Percentiles rank a stretch among this genome's conserved stretches.
phyloP scores from a whole-genome alignment of 2,888 invertebrate genomes.

The Alsophila aescularia region DNA sequence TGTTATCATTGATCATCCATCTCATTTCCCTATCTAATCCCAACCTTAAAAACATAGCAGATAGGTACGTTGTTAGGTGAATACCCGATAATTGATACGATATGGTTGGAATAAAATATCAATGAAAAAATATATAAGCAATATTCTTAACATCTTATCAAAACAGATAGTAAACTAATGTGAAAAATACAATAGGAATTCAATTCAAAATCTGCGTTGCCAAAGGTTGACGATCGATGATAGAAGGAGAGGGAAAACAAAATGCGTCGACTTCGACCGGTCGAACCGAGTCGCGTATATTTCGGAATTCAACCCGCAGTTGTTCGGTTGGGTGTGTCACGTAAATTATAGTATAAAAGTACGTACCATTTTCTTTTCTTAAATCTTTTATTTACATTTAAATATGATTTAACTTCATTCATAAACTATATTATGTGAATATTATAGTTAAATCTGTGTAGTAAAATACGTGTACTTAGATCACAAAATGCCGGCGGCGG shows the following conservation, averaged over 20 bases:
- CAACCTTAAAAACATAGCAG: too few relatives aligned
- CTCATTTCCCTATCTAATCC: too few relatives aligned
- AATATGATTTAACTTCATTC: slow-evolving; percentile 8
- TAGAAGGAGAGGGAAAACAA: slow-evolving; percentile 73
- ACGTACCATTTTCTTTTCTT: slow-evolving; percentile 50
- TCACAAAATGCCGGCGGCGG: slow-evolving; percentile 38
- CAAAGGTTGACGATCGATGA: slow-evolving; percentile 58
- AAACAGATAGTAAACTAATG: too few relatives aligned
- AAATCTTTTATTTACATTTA: slow-evolving; percentile 12
- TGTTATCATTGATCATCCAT: too few relatives aligned
- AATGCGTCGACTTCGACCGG: slow-evolving; percentile 65
- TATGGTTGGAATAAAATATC: too few relatives aligned
- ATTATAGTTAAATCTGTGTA: slow-evolving; percentile 13
- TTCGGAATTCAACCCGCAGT: slow-evolving; percentile 67
- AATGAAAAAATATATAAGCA: too few relatives aligned
- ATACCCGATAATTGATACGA: too few relatives aligned
- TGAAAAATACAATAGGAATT: neutral
- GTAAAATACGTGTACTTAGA: slow-evolving; percentile 10
- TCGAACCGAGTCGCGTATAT: slow-evolving; percentile 66
- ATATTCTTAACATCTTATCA: too few relatives aligned
- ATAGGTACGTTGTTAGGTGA: too few relatives aligned
- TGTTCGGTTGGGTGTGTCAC: slow-evolving; percentile 72
- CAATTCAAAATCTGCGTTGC: slow-evolving; percentile 14
- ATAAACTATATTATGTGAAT: slow-evolving; percentile 26
- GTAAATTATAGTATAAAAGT: slow-evolving; percentile 63